Conservation (phyloP, 1,140 invertebrate genomes). For the Orius insidiosus region DNA sequence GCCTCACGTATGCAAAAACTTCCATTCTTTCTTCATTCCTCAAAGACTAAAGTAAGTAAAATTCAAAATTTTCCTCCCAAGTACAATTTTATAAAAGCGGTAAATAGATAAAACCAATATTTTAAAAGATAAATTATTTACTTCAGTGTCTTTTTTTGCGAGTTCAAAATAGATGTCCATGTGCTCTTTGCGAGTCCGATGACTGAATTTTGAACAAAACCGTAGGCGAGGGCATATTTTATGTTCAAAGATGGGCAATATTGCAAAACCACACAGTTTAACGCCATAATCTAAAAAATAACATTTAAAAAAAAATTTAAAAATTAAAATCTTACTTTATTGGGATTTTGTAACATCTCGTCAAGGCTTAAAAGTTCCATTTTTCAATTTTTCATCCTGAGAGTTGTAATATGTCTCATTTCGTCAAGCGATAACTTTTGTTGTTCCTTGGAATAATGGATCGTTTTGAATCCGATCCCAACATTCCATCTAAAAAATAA, state of each 20-base stretch:
- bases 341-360: slow-evolving; percentile 25
- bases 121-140: slow-evolving; percentile 23
- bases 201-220: slow-evolving; percentile 48
- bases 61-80: no score
- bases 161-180: slow-evolving; percentile 46
- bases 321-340: slow-evolving; percentile 11
- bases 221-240: slow-evolving; percentile 45
- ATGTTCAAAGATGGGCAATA: slow-evolving; percentile 48
- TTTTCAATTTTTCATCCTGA: slow-evolving; percentile 28
- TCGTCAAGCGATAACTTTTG: slow-evolving; percentile 47
- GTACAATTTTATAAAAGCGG: no score
- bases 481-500: slow-evolving; percentile 49
- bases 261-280: slow-evolving; percentile 47
- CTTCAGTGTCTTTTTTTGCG: slow-evolving; percentile 37
- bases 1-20: no score
- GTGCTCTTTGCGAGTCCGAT: slow-evolving; percentile 61
- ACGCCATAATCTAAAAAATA: slow-evolving; percentile 28
- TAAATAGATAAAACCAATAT: no score
- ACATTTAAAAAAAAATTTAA: neutral
- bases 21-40: no score
- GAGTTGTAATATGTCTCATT: slow-evolving; percentile 40
- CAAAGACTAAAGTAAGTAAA: no score
- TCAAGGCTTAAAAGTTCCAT: slow-evolving; percentile 21
- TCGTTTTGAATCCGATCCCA: slow-evolving; percentile 67
- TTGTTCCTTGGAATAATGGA: slow-evolving; percentile 45